Conservation (phyloP, 2,888 invertebrate species). For the Oscheius sp. region DNA sequence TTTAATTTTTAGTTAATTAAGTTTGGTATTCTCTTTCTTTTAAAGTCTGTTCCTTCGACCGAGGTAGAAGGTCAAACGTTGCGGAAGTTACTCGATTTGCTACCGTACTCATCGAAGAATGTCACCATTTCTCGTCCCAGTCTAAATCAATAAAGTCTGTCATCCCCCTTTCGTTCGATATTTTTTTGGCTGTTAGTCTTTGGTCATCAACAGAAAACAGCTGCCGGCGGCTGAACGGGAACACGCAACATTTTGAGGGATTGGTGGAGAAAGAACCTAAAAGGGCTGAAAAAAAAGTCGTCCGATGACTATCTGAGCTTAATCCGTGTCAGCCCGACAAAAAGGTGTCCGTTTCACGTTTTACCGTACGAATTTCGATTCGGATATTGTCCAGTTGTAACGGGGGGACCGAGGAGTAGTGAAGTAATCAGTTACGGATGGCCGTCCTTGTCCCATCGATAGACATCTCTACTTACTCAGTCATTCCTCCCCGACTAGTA, state of each 20-base stretch:
- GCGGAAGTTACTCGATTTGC: too few relatives aligned
- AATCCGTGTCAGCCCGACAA: background rate
- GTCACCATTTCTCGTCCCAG: too few relatives aligned
- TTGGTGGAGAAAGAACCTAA: background rate
- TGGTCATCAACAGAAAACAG: slow-evolving; percentile 26
- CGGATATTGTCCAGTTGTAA: background rate
- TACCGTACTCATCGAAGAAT: too few relatives aligned
- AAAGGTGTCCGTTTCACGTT: background rate
- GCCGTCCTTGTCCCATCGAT: slow-evolving; percentile 15
- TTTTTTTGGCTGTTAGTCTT: slow-evolving; percentile 15
- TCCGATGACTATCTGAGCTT: too few relatives aligned
- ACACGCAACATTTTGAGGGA: slow-evolving; percentile 10
- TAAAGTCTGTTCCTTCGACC: too few relatives aligned
- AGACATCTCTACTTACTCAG: background rate
- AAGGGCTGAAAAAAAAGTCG: background rate
- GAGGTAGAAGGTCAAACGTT: too few relatives aligned
- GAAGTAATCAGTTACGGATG: slow-evolving; percentile 3
- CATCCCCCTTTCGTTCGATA: background rate
- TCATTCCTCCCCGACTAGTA: background rate
- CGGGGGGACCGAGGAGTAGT: background rate
- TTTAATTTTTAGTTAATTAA: too few relatives aligned
- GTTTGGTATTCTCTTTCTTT: too few relatives aligned
- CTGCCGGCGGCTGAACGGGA: slow-evolving; percentile 6
- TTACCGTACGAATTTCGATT: background rate
- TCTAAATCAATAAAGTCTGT: slow-evolving; percentile 6